Evolutionary conservation across 2,113 vertebrate genomes (phyloP), one percentile per base, ranked within the genome.

Genomic region (Festucalex cinctus): DNA sequence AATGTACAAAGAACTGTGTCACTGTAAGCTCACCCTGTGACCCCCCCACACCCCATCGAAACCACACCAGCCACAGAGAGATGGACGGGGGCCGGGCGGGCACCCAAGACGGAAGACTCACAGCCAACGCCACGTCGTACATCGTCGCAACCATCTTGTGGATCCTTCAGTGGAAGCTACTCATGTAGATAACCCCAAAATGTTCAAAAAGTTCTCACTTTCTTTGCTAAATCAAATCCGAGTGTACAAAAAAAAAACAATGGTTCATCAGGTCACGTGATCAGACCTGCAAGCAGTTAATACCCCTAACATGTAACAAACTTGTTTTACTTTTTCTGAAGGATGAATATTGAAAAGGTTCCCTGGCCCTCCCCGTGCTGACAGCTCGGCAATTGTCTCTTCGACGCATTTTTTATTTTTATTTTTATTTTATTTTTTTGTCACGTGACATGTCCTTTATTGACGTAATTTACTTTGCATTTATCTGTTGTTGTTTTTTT

Each of bases 1-100:
- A 84, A 96, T 96, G 92, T 96, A 96, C 92, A 96, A 95, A 92
- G 95, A 96, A 92, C 94, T 96, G 66, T 96, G 95, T 91, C 93
- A 95, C 90, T 94, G 95, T 92, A 94, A 94, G 90, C 93, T 96
- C 75, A 92, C 88, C 61, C 91, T 94, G 93, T 96, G 94, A 95
- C 88, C 68, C 69, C 37, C 39, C 51, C 12, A 0, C 24, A 12
- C 41, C 12, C 7, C 20, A 5, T 68, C 49, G 36, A 44, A 57
- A 44, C 28, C 63, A 37, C 70, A 74, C 59, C 67, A 54, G 67
- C 41, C 41, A 44, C 72, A 43, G 63, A 65, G 69, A 63, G 48
- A 67, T 71, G 41, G 37, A 65, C 35, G 49, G 64, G 44, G 6
- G 41, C 13, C 7, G 12, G 53, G 46, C 19, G 44, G 16, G 19